Conservation (phyloP, 2,888 invertebrate species). For the Drosophila picticornis region DNA sequence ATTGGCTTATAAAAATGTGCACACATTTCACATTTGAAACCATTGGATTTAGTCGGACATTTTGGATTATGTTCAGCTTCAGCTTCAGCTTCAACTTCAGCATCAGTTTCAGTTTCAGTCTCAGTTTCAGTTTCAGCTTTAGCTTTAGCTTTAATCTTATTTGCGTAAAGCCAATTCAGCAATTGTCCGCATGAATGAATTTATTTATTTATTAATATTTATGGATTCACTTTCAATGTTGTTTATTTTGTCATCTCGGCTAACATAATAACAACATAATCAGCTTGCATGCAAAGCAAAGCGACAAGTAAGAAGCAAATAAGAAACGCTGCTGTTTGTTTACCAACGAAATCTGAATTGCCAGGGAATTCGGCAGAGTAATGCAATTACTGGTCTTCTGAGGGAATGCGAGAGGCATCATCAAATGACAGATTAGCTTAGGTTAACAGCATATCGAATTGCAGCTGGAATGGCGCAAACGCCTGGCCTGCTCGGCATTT, state of each 20-base stretch:
- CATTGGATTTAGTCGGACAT: neutral
- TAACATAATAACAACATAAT: neutral
- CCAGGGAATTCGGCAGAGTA: neutral
- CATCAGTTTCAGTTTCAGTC: neutral
- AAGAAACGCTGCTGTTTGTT: neutral
- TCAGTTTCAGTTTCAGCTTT: neutral
- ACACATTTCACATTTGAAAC: neutral
- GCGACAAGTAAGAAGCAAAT: neutral
- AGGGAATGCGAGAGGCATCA: neutral
- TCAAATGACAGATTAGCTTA: neutral
- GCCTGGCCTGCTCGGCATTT: neutral
- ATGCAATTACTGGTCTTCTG: neutral
- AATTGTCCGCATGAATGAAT: neutral
- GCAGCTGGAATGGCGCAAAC: no score
- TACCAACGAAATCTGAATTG: neutral
- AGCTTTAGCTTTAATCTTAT: neutral
- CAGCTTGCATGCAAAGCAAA: neutral
- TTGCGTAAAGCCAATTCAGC: neutral
- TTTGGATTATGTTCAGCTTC: neutral
- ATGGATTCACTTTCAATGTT: neutral
- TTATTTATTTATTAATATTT: neutral
- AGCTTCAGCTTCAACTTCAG: neutral
- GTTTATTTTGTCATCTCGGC: neutral
- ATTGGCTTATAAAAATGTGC: neutral
- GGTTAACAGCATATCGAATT: neutral